Evolutionary conservation across 2,113 vertebrate species (phyloP).

Genomic region (Tylochromis polylepis): DNA sequence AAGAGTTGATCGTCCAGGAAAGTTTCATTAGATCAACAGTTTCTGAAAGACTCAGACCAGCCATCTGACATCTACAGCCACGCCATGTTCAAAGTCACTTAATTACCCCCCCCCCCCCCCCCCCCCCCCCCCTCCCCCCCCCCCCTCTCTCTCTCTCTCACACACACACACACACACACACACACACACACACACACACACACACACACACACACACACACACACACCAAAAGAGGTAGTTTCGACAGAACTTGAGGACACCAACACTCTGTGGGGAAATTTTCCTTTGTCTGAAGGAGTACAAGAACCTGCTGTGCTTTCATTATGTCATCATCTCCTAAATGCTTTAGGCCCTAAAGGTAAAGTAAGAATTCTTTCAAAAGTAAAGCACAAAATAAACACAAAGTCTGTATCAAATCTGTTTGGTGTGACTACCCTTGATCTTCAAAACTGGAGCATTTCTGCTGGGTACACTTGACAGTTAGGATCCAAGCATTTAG

Average conservation of each 20-base stretch:
- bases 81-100: not conserved
- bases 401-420: not conserved
- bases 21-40: not conserved
- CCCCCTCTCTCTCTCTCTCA: conserved; percentile 29
- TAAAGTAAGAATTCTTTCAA: not conserved
- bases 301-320: conserved; percentile 38
- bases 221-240: conserved; percentile 34
- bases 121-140: conserved; percentile 18
- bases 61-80: not conserved
- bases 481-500: not conserved
- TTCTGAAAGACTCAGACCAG: not conserved
- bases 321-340: not conserved
- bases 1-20: not conserved
- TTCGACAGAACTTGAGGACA: conserved; percentile 46
- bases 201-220: not conserved
- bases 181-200: not conserved
- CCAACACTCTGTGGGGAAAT: conserved; percentile 49
- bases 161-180: not conserved
- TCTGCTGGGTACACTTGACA: not conserved
- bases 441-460: not conserved
- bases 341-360: not conserved
- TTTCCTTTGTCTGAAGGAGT: conserved; percentile 59
- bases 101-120: conserved; percentile 2
- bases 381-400: not conserved
- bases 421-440: not conserved